Conservation (phyloP, 1,140 invertebrate species). For the Heliothis subflexa region DNA sequence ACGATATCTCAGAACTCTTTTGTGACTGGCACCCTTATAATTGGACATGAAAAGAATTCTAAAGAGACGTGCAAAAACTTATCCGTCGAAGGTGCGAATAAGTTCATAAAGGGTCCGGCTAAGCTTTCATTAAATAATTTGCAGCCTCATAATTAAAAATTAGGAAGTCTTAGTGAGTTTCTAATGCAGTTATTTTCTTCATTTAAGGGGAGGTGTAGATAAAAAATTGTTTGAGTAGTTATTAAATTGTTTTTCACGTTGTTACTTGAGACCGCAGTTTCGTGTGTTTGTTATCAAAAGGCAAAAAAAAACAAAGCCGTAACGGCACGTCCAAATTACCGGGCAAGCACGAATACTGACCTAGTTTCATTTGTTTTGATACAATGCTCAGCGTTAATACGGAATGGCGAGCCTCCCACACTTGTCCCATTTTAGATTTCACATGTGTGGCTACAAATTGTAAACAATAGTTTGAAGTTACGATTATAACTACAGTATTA, state of each 20-base stretch:
- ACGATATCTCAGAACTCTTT: conserved; percentile 35
- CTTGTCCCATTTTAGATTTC: conserved; percentile 75
- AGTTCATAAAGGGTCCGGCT: conserved; percentile 64
- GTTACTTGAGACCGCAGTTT: neutral
- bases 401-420: conserved; percentile 69
- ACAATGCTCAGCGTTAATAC: conserved; percentile 53
- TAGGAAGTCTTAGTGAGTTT: conserved; percentile 70
- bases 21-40: conserved; percentile 51
- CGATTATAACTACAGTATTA: conserved; percentile 2
- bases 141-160: conserved; percentile 75
- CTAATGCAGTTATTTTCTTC: conserved; percentile 62
- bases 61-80: conserved; percentile 58
- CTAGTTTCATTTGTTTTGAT: conserved; percentile 75
- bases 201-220: conserved; percentile 52
- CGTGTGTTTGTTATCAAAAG: neutral
- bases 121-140: conserved; percentile 68
- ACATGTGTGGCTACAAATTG: conserved; percentile 64
- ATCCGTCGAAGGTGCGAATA: conserved; percentile 72
- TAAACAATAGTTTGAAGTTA: conserved; percentile 48
- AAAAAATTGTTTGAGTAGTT: conserved; percentile 66
- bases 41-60: conserved; percentile 47
- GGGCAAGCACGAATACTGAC: conserved; percentile 58
- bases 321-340: conserved; percentile 11
- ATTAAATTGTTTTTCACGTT: conserved; percentile 69
- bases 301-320: conserved; percentile 13